phyloP scores from a whole-genome alignment of 2,113 vertebrate species.

The Nothobranchius kuhntae region DNA sequence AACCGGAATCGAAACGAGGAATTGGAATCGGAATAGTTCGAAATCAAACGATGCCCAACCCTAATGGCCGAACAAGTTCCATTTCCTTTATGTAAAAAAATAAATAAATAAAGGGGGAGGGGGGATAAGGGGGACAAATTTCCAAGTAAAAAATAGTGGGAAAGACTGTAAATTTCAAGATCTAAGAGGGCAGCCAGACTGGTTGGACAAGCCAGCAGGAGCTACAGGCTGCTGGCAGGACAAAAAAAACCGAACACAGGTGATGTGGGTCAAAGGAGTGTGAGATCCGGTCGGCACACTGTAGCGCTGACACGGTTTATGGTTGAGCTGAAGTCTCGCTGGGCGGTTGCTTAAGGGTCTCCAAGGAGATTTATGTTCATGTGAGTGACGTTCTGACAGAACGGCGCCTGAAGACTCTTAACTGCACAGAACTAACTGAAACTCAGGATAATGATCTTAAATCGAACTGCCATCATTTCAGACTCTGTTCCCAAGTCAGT shows the following conservation, averaged over 20 bases:
- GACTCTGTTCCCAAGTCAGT: conserved; percentile 30
- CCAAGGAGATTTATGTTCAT: conserved; percentile 8
- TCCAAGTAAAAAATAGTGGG: conserved; percentile 15
- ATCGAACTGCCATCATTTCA: conserved; percentile 18
- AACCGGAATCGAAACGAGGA: too few relatives aligned
- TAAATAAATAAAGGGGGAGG: conserved; percentile 1
- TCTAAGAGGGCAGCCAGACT: conserved; percentile 21
- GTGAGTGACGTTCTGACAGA: conserved; percentile 27
- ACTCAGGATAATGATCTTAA: conserved; percentile 46
- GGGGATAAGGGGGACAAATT: neutral
- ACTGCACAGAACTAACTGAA: conserved; percentile 50
- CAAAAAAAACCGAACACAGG: conserved; percentile 29
- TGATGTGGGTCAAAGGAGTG: conserved; percentile 43
- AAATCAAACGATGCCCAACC: too few relatives aligned
- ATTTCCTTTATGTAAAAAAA: conserved; percentile 6
- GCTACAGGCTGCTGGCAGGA: conserved; percentile 11
- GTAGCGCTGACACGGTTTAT: conserved; percentile 35
- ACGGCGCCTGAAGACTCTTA: conserved; percentile 47
- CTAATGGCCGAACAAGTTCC: conserved; percentile 9
- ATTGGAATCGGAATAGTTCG: too few relatives aligned
- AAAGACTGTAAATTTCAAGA: conserved; percentile 32
- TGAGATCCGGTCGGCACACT: conserved; percentile 45
- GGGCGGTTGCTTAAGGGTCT: conserved; percentile 27
- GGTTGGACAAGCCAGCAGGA: conserved; percentile 20
- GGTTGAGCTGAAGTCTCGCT: conserved; percentile 23